Evolutionary conservation across 2,888 invertebrate species (phyloP), one percentile per base, ranked within the genome.

Genomic region (Drosophila tripunctata): DNA sequence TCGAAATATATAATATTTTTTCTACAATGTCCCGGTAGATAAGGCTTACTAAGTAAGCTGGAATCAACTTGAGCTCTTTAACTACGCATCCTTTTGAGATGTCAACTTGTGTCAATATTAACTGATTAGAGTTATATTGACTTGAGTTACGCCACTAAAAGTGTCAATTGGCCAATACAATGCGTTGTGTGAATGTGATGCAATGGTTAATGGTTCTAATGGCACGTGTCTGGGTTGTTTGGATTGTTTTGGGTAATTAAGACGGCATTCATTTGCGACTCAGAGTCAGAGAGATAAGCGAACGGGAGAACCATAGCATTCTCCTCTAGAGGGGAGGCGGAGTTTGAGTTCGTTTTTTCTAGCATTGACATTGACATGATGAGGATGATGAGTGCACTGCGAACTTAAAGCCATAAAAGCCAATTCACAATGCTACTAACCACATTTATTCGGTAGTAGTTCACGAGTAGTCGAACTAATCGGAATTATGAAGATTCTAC

Each of bases 251-350:
- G 24, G 47, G 70, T 73, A 61, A 70, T 70, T 70, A 70, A 56
- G 68, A 35, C 7, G 47, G 17, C 24, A 65, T n/a, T 72, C 64
- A 75, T 45, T 70, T 64, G 30, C 51, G 8, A n/a, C n/a, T n/a
- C n/a, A n/a, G n/a, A n/a, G n/a, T n/a, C n/a, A n/a, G 24, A 3
- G 14, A 12, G 72, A 72, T 75, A 72, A 72, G 67, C 22, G 14
- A 1, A 21, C 8, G 15, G 27, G 10, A 3, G 3, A 3, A 27
- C 0, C n/a, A n/a, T n/a, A 8, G 12, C 10, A 19, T 31, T 4
- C 14, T 6, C 4, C 38, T 27, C 21, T 2, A 12, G 7, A 3
- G 12, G 21, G 8, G 1, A n/a, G n/a, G n/a, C n/a, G 24, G 24
- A 24, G 24, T 24, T 24, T 2, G 4, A 2, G 24, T 38, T 15